Percentiles rank a stretch among this genome's conserved stretches.
phyloP scores from a whole-genome alignment of 2,888 invertebrate genomes.

The Seira musarum region DNA sequence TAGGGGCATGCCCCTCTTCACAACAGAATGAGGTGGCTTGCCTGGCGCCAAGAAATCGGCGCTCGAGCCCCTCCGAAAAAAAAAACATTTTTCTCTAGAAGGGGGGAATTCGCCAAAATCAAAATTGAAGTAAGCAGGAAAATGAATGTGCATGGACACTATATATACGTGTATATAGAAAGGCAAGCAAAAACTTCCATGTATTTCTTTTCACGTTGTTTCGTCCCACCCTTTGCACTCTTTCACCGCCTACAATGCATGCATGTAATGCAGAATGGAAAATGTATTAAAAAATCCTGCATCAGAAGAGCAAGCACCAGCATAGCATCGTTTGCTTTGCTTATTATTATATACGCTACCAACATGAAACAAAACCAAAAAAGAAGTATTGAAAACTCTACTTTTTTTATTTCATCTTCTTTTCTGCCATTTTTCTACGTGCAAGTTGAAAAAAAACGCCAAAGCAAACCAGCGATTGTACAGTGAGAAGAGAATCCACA shows the following conservation, averaged over 20 bases:
- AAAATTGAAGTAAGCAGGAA: neutral
- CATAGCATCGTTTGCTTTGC: too few relatives aligned
- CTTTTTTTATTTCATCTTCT: too few relatives aligned
- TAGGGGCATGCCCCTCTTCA: conserved; percentile 45
- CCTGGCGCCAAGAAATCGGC: conserved; percentile 61
- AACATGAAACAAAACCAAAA: too few relatives aligned
- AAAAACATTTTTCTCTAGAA: conserved; percentile 41
- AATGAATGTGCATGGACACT: too few relatives aligned
- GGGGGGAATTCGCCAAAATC: conserved; percentile 55
- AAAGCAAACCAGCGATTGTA: too few relatives aligned
- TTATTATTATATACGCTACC: too few relatives aligned
- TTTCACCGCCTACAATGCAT: conserved; percentile 58
- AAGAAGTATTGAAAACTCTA: too few relatives aligned
- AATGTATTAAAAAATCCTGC: too few relatives aligned
- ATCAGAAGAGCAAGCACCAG: too few relatives aligned
- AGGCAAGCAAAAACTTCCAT: conserved; percentile 29
- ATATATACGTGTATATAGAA: neutral
- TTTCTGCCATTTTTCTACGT: too few relatives aligned
- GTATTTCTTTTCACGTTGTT: conserved; percentile 10
- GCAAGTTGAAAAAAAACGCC: too few relatives aligned
- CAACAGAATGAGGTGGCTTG: conserved; percentile 60
- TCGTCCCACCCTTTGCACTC: conserved; percentile 60
- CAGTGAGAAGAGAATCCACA: too few relatives aligned
- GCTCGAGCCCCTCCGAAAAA: conserved; percentile 56
- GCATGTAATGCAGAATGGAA: neutral